Conservation (phyloP, 1,140 invertebrate species). For the Trypoxylus dichotomus region DNA sequence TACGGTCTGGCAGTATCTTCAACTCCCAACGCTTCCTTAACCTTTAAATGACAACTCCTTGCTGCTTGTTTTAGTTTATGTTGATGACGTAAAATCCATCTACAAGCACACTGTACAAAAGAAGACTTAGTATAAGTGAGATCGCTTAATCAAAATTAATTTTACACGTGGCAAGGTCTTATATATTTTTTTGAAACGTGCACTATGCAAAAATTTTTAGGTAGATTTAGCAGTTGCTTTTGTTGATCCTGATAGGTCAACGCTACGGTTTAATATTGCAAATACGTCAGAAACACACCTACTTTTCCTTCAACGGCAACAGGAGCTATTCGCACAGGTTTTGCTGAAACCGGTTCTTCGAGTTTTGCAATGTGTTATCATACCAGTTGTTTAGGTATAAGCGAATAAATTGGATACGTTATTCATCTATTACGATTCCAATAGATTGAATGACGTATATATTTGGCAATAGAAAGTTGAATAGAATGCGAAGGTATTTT, state of each 20-base stretch:
- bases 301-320: background rate
- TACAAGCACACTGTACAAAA: slow-evolving; percentile 55
- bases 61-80: slow-evolving; percentile 58
- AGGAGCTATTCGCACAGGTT: background rate
- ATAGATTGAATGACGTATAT: background rate
- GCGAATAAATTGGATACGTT: background rate
- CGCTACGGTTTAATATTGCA: background rate
- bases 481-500: background rate
- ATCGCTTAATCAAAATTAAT: background rate
- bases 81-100: slow-evolving; percentile 62
- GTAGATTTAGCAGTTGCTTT: background rate
- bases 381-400: background rate
- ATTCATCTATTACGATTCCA: background rate
- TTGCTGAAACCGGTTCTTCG: background rate
- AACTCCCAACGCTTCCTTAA: slow-evolving; percentile 44
- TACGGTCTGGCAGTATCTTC: slow-evolving; percentile 39
- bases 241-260: background rate
- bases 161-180: background rate
- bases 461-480: background rate
- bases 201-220: background rate
- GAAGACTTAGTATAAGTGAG: background rate
- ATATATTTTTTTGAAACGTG: background rate
- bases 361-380: background rate
- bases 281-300: slow-evolving; percentile 16
- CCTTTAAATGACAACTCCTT: slow-evolving; percentile 48